phyloP scores from a whole-genome alignment of 2,888 invertebrate species.

The Pseudococcus viburni region DNA sequence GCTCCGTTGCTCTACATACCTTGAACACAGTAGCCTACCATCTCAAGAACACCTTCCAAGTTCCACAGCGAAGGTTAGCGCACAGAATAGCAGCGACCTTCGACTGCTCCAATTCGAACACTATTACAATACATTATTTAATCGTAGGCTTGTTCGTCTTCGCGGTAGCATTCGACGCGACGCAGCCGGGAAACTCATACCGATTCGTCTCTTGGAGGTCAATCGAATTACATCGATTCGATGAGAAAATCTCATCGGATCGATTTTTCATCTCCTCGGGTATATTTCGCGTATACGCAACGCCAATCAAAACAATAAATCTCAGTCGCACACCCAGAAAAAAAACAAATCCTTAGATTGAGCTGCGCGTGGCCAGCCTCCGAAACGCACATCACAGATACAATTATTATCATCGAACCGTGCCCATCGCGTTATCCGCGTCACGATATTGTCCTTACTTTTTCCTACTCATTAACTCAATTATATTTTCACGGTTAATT shows the following conservation, averaged over 20 bases:
- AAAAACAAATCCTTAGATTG: neutral
- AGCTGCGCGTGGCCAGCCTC: conserved; percentile 15
- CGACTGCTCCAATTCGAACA: neutral
- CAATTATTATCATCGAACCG: conserved; percentile 53
- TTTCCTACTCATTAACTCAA: conserved; percentile 54
- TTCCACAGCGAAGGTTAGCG: neutral
- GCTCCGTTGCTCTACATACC: neutral
- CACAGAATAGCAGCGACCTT: neutral
- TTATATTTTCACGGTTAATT: conserved; percentile 58
- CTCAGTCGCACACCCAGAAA: neutral
- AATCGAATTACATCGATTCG: neutral
- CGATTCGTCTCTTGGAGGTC: neutral
- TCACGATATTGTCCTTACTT: conserved; percentile 26
- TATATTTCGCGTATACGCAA: neutral
- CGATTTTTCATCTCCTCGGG: neutral
- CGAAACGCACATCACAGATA: conserved; percentile 22
- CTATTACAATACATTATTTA: neutral
- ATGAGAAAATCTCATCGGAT: neutral
- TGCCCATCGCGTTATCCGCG: neutral
- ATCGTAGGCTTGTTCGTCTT: neutral
- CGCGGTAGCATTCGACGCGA: neutral
- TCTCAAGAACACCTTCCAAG: conserved; percentile 12
- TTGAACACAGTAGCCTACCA: neutral
- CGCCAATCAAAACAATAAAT: neutral
- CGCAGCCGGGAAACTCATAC: neutral